Percentiles rank a stretch among this genome's conserved stretches.
These are phyloP conservation scores for Diceros bicornis DNA, from an alignment of 2,797 vertebrate genomes.

Conservation along the genomic window DNA sequence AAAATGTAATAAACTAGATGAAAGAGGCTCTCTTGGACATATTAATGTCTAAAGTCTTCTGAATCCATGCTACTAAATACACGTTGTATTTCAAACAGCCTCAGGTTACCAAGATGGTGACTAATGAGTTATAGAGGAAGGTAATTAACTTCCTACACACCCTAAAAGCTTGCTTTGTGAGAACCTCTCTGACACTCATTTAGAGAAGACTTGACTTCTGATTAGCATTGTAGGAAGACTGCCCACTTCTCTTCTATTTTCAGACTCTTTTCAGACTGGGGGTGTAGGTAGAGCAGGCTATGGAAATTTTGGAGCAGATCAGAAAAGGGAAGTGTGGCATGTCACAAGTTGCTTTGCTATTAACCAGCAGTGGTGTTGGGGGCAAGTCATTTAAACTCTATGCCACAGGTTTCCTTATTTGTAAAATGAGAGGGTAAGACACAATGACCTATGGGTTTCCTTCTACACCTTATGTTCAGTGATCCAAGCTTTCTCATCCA, in stretches of 20 bases:
- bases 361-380: not conserved
- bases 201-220: conserved; percentile 61
- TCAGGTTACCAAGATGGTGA: conserved; percentile 46
- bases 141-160: conserved; percentile 75
- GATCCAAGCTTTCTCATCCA: not conserved
- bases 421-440: not conserved
- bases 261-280: conserved; percentile 53
- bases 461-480: not conserved
- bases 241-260: conserved; percentile 74
- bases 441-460: not conserved
- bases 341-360: conserved; percentile 13
- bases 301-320: not conserved
- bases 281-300: not conserved
- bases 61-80: conserved; percentile 25
- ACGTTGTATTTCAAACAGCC: conserved; percentile 64
- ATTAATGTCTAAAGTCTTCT: not conserved
- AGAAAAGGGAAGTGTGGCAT: not conserved
- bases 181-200: conserved; percentile 62
- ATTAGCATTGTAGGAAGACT: conserved; percentile 70
- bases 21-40: not conserved
- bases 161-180: conserved; percentile 33
- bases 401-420: not conserved
- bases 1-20: conserved; percentile 25
- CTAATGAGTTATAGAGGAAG: conserved; percentile 71
- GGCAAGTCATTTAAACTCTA: not conserved